phyloP scores from a whole-genome alignment of 53 echinoderm and acorn worm species.

The Hippasteria phrygiana region DNA sequence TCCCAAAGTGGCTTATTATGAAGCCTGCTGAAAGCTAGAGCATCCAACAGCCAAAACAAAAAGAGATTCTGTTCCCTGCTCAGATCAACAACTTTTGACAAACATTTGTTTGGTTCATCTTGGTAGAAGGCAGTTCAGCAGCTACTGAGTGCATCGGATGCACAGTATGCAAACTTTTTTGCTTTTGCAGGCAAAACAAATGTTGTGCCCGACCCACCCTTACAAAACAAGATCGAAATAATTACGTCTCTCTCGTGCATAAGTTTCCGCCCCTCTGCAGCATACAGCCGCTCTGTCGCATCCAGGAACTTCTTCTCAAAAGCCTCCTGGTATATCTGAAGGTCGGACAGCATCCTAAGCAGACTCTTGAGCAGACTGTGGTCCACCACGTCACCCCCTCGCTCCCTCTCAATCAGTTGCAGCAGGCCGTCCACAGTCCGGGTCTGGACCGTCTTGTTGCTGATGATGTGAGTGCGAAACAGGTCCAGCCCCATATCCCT shows the following conservation, averaged over 20 bases:
- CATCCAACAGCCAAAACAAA: too few relatives aligned
- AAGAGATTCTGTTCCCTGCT: too few relatives aligned
- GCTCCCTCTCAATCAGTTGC: slow-evolving; percentile 86
- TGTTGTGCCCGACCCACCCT: too few relatives aligned
- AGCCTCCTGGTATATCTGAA: slow-evolving; percentile 98
- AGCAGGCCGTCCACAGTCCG: slow-evolving; percentile 94
- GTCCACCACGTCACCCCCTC: slow-evolving; percentile 93
- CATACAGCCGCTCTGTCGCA: slow-evolving; percentile 92
- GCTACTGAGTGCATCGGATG: too few relatives aligned
- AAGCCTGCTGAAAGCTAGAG: too few relatives aligned
- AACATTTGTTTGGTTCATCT: too few relatives aligned
- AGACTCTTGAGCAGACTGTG: slow-evolving; percentile 93
- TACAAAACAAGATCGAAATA: background rate
- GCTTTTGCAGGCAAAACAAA: too few relatives aligned
- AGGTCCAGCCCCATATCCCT: slow-evolving; percentile 99
- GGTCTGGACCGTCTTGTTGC: slow-evolving; percentile 90
- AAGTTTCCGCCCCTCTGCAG: slow-evolving; percentile 89
- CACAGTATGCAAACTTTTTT: too few relatives aligned
- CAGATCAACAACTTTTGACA: too few relatives aligned
- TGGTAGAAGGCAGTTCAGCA: too few relatives aligned
- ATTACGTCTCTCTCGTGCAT: slow-evolving; percentile 98
- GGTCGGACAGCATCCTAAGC: slow-evolving; percentile 95
- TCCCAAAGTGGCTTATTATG: too few relatives aligned
- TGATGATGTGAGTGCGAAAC: slow-evolving; percentile 95
- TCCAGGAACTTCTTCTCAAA: slow-evolving; percentile 96